Base-by-base conservation (phyloP, 2,888 invertebrate genomes). In the Slavum lentiscoides region DNA sequence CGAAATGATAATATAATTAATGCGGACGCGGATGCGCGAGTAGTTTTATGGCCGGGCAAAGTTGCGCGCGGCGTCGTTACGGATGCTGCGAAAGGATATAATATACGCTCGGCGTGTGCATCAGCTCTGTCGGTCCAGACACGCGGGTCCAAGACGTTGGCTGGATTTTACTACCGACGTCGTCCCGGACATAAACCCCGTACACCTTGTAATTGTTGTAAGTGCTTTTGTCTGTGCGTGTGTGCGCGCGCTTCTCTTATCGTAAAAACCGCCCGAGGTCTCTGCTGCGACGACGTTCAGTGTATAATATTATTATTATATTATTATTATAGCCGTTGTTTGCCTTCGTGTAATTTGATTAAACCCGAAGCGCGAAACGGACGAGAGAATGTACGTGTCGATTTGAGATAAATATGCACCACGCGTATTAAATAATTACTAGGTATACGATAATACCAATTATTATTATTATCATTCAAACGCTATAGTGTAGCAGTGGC, bases 141-240 rank as follows among this genome's bases (percentile, higher is more conserved):
- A 66, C 55, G 37, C 74, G 74, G 74, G 30, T 55, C 55, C 64
- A 55, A 74, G 74, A 74, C 66, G 74, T 17, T n/a, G 49, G 6
- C 66, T n/a, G 74, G 77, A 13, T 80, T 80, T 80, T 80, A 80
- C 37, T 70, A 70, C 15, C 70, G 23, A 61, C 43, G 62, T 39
- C 43, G 62, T 39, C 70, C 55, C 49, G 58, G 53, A 37, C 17
- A 21, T 53, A 59, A 30, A 49, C n/a, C n/a, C 21, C 37, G 64
- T 58, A 39, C 70, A 70, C 77, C 77, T 80, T 80, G 77, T 80
- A 80, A 80, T 80, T 80, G 77, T 23, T 23, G 70, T 70, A 39
- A 80, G 77, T 80, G 77, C 77, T 80, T 80, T 80, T 80, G 77
- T 80, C 2, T 30, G 30, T 30, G 30, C 4, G 30, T 30, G 30